Percentiles rank a stretch among this genome's conserved stretches.
These are phyloP conservation scores for Xiphorhynchus erythropygius DNA, from an alignment of 2,797 vertebrate genomes.

Conservation along the genomic window DNA sequence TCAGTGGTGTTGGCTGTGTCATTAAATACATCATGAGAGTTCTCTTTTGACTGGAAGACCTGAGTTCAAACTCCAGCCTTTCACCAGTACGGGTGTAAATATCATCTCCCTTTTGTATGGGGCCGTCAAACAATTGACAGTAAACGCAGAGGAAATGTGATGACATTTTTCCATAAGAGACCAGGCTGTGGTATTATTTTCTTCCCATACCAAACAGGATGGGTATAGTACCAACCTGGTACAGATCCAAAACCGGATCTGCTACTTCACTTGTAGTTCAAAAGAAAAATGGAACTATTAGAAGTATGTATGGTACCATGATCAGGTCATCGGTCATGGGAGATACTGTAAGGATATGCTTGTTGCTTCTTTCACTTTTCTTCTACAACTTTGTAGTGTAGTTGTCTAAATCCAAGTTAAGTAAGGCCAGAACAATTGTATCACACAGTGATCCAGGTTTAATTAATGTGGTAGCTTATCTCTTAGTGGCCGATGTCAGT, in stretches of 20 bases:
- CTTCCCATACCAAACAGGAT: background rate
- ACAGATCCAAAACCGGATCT: background rate
- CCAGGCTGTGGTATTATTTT: background rate
- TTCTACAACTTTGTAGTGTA: background rate
- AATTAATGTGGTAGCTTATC: background rate
- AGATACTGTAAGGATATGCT: background rate
- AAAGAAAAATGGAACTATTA: background rate
- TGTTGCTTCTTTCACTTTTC: background rate
- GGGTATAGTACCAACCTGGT: background rate
- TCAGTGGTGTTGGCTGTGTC: background rate
- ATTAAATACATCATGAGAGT: background rate
- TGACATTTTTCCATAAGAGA: background rate
- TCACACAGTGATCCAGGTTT: background rate
- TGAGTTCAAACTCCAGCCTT: background rate
- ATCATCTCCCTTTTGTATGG: background rate
- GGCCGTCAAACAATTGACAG: accelerated
- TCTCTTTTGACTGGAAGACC: background rate
- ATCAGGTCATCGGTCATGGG: accelerated
- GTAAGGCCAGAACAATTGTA: background rate
- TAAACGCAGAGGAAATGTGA: background rate
- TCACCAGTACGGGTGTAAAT: background rate
- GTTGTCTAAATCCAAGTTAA: background rate
- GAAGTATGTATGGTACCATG: background rate
- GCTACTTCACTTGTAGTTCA: background rate
- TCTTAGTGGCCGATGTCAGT: background rate